Conservation (phyloP, 2,797 vertebrate species). For the Lutjanus argentimaculatus region DNA sequence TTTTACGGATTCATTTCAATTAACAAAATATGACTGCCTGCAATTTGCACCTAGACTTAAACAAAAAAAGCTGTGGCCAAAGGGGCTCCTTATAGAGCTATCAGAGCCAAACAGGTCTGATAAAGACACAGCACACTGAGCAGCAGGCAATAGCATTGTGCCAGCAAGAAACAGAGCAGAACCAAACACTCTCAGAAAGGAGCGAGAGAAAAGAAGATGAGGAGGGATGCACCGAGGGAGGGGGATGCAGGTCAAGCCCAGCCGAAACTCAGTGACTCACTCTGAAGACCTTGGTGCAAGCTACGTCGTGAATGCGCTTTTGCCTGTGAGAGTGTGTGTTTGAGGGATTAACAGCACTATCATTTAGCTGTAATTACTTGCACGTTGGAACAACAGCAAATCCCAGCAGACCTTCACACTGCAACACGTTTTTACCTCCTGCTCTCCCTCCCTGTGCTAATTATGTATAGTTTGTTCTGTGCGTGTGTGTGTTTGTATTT, state of each 20-base stretch:
- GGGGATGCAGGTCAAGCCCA: slow-evolving; percentile 59
- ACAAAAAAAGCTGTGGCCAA: not conserved
- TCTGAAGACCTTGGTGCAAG: slow-evolving; percentile 54
- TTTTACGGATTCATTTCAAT: not conserved
- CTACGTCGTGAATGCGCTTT: slow-evolving; percentile 18
- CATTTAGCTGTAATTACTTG: slow-evolving; percentile 83
- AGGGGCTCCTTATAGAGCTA: slow-evolving; percentile 11
- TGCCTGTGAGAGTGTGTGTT: slow-evolving; percentile 44
- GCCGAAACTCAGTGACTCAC: slow-evolving; percentile 58
- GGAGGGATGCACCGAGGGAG: slow-evolving; percentile 28
- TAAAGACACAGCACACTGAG: slow-evolving; percentile 35
- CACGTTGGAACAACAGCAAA: slow-evolving; percentile 76
- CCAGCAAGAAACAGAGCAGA: slow-evolving; percentile 63
- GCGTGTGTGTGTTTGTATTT: slow-evolving; percentile 12
- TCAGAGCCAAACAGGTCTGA: slow-evolving; percentile 47
- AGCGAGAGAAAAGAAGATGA: slow-evolving; percentile 35
- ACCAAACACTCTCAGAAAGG: slow-evolving; percentile 31
- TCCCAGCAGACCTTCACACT: slow-evolving; percentile 72
- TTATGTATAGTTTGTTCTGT: slow-evolving; percentile 59
- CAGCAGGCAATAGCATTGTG: slow-evolving; percentile 24
- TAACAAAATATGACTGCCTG: slow-evolving; percentile 11
- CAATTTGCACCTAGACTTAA: slow-evolving; percentile 16
- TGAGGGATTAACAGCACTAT: slow-evolving; percentile 74
- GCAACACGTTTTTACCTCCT: slow-evolving; percentile 60
- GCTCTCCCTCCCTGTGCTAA: slow-evolving; percentile 60